Conservation (phyloP, 2,888 invertebrate species). For the Proisotoma minuta region DNA sequence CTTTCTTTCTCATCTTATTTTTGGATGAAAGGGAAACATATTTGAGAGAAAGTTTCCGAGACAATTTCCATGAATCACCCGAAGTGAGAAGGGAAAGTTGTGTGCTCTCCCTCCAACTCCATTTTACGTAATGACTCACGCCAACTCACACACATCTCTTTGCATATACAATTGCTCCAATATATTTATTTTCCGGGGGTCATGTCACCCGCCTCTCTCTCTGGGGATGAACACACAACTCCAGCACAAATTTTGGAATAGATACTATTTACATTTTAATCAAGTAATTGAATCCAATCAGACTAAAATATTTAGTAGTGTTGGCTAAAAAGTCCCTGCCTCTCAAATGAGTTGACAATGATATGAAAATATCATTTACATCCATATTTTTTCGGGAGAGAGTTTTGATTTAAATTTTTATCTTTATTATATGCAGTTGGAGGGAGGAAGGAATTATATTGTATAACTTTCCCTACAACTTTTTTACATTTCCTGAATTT, state of each 20-base stretch:
- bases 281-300: slow-evolving; percentile 6
- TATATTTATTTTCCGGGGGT: not conserved
- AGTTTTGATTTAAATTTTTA: no score
- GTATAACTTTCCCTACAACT: no score
- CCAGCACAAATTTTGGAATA: not conserved
- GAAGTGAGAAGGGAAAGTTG: not conserved
- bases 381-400: no score
- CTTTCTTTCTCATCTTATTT: not conserved
- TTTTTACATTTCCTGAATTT: no score
- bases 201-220: not conserved
- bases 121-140: slow-evolving; percentile 1
- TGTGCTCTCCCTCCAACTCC: not conserved
- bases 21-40: not conserved
- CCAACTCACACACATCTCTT: not conserved
- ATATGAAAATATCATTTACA: no score
- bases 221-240: not conserved
- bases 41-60: no score
- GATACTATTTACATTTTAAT: not conserved
- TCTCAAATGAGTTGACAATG: no score
- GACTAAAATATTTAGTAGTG: no score
- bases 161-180: not conserved
- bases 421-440: no score
- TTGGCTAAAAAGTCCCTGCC: no score
- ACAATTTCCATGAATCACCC: not conserved
- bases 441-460: no score